A percentile compares a stretch with the other conserved stretches of the same genome.
These are phyloP conservation scores for Apis cerana DNA, from an alignment of 1,140 invertebrate species.

Conservation along the genomic window DNA sequence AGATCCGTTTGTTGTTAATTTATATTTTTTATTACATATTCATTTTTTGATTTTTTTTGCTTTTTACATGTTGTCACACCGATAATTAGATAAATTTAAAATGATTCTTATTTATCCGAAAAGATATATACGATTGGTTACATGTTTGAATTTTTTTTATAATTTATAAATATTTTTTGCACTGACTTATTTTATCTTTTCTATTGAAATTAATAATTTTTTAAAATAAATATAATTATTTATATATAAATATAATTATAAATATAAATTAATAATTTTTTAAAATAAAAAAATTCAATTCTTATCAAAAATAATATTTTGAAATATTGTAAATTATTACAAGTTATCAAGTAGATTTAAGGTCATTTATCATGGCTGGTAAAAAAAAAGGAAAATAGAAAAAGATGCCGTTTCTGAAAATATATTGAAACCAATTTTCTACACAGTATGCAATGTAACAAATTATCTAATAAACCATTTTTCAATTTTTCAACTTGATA, in stretches of 20 bases:
- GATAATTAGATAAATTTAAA: background rate
- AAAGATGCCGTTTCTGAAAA: background rate
- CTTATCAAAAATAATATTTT: background rate
- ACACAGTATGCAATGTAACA: background rate
- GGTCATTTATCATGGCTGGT: background rate
- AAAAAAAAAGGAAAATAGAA: background rate
- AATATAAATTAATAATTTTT: background rate
- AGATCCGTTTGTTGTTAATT: background rate
- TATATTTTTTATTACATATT: background rate
- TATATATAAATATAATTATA: too few species aligned
- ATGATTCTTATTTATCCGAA: background rate
- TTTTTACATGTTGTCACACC: background rate
- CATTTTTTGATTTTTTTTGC: background rate
- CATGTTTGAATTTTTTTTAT: background rate
- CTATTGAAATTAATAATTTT: background rate
- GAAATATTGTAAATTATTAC: background rate
- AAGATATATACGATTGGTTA: background rate
- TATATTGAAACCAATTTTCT: background rate
- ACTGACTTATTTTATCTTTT: background rate
- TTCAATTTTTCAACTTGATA: background rate
- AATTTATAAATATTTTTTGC: background rate
- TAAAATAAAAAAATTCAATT: background rate
- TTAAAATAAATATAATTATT: too few species aligned
- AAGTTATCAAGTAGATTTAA: background rate
- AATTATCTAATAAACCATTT: background rate